These are phyloP conservation scores for Neomonachus schauinslandi DNA, from an alignment of 2,113 vertebrate species.

Conservation along the genomic window DNA sequence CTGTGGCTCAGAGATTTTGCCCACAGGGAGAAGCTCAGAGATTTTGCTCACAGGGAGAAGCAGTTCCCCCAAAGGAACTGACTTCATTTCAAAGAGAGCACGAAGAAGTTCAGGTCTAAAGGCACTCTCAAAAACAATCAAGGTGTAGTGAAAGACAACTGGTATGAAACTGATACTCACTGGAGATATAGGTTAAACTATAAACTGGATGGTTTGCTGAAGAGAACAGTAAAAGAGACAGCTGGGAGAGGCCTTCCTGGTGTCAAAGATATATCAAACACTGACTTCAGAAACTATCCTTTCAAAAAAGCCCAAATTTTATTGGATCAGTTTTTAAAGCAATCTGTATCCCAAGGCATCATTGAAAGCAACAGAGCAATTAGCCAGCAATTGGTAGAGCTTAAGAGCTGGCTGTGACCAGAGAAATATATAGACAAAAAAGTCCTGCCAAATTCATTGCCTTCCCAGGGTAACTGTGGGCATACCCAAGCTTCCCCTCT, in stretches of 20 bases:
- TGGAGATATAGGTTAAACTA: not conserved
- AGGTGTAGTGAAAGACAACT: not conserved
- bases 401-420: not conserved
- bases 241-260: not conserved
- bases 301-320: not conserved
- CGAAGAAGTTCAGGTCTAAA: not conserved
- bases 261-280: not conserved
- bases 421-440: not conserved
- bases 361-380: not conserved
- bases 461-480: not conserved
- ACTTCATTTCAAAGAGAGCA: not conserved
- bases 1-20: not conserved
- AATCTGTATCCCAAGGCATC: not conserved
- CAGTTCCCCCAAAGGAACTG: not conserved
- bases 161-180: not conserved
- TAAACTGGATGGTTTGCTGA: not conserved
- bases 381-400: not conserved
- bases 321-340: not conserved
- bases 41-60: not conserved
- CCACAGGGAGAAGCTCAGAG: not conserved
- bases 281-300: not conserved
- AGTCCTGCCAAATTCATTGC: not conserved
- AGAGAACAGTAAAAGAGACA: not conserved
- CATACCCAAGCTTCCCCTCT: not conserved
- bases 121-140: not conserved